Evolutionary conservation across 1,140 invertebrate species (phyloP).

Genomic region (Forficula auricularia): DNA sequence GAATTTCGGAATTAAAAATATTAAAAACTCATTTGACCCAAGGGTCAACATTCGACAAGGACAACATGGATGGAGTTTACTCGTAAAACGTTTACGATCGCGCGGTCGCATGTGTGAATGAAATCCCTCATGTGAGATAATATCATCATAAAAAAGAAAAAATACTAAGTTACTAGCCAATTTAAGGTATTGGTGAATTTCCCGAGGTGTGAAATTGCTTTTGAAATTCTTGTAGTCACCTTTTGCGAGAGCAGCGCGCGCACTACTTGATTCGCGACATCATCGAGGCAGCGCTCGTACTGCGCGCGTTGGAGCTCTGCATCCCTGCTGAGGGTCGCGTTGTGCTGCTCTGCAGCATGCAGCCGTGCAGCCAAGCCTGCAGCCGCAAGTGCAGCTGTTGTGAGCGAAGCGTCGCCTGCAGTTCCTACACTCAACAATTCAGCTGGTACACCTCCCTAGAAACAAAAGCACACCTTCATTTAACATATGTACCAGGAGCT

Average conservation of each 20-base stretch:
- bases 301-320: slow-evolving; percentile 43
- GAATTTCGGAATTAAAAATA: too few species aligned
- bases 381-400: neutral
- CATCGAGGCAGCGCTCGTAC: slow-evolving; percentile 57
- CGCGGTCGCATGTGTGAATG: too few species aligned
- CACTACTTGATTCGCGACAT: slow-evolving; percentile 63
- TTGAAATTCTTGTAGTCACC: too few species aligned
- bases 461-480: neutral
- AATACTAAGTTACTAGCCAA: too few species aligned
- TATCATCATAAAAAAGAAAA: too few species aligned
- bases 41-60: too few species aligned
- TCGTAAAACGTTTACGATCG: too few species aligned
- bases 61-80: too few species aligned
- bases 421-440: neutral
- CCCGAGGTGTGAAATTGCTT: too few species aligned
- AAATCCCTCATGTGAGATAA: too few species aligned
- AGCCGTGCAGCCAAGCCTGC: slow-evolving; percentile 6
- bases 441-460: neutral
- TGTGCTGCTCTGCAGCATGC: slow-evolving; percentile 31
- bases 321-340: slow-evolving; percentile 34
- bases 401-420: neutral
- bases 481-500: neutral
- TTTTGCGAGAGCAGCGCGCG: slow-evolving; percentile 66
- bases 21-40: too few species aligned
- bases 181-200: too few species aligned